Percentiles rank a stretch among this genome's conserved stretches.
Evolutionary conservation across 2,888 invertebrate genomes (phyloP).

Genomic region (Mythimna vitellina): DNA sequence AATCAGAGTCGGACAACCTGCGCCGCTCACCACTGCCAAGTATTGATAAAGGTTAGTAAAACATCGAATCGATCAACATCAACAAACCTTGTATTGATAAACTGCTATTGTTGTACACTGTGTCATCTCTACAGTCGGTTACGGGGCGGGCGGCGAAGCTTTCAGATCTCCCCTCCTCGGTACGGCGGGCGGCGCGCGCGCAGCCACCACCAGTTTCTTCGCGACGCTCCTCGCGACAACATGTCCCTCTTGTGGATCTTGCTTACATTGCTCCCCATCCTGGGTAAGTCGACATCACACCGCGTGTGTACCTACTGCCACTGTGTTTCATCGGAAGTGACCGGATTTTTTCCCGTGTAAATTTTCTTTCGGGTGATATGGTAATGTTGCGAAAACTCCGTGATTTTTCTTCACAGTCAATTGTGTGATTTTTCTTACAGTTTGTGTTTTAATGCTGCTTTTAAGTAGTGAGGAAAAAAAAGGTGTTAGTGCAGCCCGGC

Average conservation of each 20-base stretch:
- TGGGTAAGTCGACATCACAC: conserved; percentile 82
- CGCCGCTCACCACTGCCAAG: too few species aligned
- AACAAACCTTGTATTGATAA: conserved; percentile 40
- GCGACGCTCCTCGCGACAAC: conserved; percentile 86
- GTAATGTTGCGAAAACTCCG: conserved; percentile 35
- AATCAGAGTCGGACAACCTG: neutral
- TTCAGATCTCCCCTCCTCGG: conserved; percentile 76
- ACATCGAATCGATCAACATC: conserved; percentile 7
- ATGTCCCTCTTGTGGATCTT: conserved; percentile 89
- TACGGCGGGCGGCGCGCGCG: conserved; percentile 78
- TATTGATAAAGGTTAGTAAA: conserved; percentile 17
- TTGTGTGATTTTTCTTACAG: conserved; percentile 48
- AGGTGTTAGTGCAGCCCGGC: conserved; percentile 70
- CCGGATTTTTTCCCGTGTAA: conserved; percentile 56
- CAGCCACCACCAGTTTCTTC: conserved; percentile 79
- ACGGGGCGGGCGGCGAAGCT: conserved; percentile 85
- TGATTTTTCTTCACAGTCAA: conserved; percentile 34
- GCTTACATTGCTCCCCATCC: conserved; percentile 86
- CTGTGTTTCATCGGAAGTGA: conserved; percentile 73
- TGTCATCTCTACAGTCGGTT: conserved; percentile 25
- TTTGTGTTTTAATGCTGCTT: conserved; percentile 55
- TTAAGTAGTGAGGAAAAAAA: conserved; percentile 69
- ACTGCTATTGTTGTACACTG: conserved; percentile 54
- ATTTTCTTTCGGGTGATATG: conserved; percentile 53
- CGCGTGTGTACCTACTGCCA: conserved; percentile 64